Percentiles rank a stretch among this genome's conserved stretches.
Conservation (phyloP, 2,797 vertebrate species). For the Sebastes goodei region DNA sequence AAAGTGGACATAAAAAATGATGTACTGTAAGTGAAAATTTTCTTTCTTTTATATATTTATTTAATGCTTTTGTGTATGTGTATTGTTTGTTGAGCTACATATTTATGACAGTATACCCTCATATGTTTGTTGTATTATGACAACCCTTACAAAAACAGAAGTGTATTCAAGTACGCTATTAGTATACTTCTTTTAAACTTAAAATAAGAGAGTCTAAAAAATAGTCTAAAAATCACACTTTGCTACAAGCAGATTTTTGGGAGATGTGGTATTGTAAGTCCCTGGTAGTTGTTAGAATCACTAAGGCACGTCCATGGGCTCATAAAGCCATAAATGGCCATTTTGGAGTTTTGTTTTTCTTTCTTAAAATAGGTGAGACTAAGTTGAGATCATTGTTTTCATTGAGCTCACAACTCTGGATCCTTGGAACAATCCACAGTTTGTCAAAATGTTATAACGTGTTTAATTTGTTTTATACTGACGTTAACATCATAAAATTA, state of each 20-base stretch:
- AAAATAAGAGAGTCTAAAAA: no score
- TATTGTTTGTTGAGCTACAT: neutral
- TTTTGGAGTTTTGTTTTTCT: neutral
- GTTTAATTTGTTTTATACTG: neutral
- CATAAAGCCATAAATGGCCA: neutral
- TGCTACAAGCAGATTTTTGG: neutral
- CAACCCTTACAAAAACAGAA: no score
- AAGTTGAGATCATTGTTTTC: neutral
- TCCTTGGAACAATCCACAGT: neutral
- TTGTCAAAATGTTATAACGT: neutral
- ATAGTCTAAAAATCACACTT: neutral
- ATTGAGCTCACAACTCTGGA: neutral
- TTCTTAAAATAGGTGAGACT: neutral
- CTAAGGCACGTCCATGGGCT: neutral
- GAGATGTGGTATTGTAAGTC: neutral
- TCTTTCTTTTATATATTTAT: neutral
- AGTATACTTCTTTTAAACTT: no score
- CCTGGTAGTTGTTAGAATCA: neutral
- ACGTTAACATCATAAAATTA: neutral
- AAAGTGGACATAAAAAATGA: neutral
- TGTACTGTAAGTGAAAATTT: fast-evolving
- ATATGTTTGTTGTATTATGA: neutral
- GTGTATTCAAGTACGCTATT: no score
- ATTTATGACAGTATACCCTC: neutral
- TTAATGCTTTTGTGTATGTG: neutral